Conservation (phyloP, 2,113 vertebrate species). For the Bostrychus sinensis region DNA sequence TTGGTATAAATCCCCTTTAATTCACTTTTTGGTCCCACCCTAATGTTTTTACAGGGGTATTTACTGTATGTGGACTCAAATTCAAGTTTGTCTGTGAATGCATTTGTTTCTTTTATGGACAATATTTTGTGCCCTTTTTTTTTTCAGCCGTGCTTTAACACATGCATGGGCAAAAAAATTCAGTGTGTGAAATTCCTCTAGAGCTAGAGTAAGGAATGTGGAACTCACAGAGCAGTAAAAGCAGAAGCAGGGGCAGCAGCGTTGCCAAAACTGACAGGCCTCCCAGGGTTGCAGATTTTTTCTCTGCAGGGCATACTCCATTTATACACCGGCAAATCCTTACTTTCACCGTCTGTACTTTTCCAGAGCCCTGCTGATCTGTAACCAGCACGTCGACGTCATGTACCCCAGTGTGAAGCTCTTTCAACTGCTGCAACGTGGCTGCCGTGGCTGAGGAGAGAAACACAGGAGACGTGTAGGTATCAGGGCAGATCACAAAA, state of each 20-base stretch:
- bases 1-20: too few species aligned
- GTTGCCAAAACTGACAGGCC: conserved; percentile 84
- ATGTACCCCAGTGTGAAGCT: conserved; percentile 71
- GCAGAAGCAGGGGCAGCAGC: conserved; percentile 82
- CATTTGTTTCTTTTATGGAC: not conserved
- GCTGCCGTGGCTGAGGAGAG: conserved; percentile 74
- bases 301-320: conserved; percentile 24
- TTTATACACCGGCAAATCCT: conserved; percentile 69
- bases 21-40: too few species aligned
- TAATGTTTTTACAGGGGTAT: too few species aligned
- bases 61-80: too few species aligned
- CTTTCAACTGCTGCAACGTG: conserved; percentile 60
- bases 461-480: not conserved
- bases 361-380: conserved; percentile 79
- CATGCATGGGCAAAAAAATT: conserved; percentile 1
- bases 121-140: not conserved
- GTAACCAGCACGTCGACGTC: conserved; percentile 73
- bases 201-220: not conserved
- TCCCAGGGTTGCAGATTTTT: conserved; percentile 73
- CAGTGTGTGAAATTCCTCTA: conserved; percentile 5
- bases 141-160: conserved; percentile 1
- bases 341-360: conserved; percentile 59
- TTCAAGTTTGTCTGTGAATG: too few species aligned
- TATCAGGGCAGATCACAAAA: not conserved
- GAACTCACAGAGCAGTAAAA: conserved; percentile 86